A percentile compares a stretch with the other conserved stretches of the same genome.
Evolutionary conservation across 2,888 invertebrate genomes (phyloP).

Genomic region (Erebia aethiops): DNA sequence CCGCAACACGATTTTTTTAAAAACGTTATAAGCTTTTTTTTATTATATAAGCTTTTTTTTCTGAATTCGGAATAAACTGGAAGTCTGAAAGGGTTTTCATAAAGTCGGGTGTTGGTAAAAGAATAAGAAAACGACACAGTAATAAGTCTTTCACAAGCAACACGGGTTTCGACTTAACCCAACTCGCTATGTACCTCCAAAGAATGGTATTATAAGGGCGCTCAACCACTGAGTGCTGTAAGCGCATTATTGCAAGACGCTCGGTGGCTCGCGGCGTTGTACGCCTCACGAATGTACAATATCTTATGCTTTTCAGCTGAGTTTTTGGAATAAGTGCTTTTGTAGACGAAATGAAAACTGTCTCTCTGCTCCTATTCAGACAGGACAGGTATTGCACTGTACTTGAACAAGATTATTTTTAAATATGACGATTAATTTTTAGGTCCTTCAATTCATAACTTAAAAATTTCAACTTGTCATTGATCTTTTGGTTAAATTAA

Average conservation of each 20-base stretch:
- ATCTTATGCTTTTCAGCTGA: slow-evolving; percentile 65
- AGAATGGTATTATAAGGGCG: slow-evolving; percentile 75
- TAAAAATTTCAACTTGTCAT: not conserved
- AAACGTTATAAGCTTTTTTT: no score
- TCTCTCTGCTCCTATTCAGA: slow-evolving; percentile 65
- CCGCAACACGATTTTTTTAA: no score
- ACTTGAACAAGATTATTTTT: not conserved
- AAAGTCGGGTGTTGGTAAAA: slow-evolving; percentile 34
- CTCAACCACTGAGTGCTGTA: slow-evolving; percentile 66
- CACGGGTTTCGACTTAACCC: slow-evolving; percentile 75
- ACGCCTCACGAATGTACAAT: slow-evolving; percentile 76
- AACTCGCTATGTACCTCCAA: slow-evolving; percentile 60
- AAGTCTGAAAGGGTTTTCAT: slow-evolving; percentile 34
- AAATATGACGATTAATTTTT: no score
- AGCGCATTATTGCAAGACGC: slow-evolving; percentile 76
- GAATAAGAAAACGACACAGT: slow-evolving; percentile 52
- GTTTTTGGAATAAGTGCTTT: slow-evolving; percentile 71
- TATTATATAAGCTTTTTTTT: no score
- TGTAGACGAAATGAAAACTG: slow-evolving; percentile 69
- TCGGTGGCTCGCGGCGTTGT: slow-evolving; percentile 54
- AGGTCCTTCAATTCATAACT: not conserved
- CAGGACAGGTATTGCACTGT: slow-evolving; percentile 14
- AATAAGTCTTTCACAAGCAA: slow-evolving; percentile 50
- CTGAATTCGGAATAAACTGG: slow-evolving; percentile 9
- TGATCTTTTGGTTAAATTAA: not conserved